phyloP scores from a whole-genome alignment of 2,888 invertebrate species.

The Acanthococcus lagerstroemiae region DNA sequence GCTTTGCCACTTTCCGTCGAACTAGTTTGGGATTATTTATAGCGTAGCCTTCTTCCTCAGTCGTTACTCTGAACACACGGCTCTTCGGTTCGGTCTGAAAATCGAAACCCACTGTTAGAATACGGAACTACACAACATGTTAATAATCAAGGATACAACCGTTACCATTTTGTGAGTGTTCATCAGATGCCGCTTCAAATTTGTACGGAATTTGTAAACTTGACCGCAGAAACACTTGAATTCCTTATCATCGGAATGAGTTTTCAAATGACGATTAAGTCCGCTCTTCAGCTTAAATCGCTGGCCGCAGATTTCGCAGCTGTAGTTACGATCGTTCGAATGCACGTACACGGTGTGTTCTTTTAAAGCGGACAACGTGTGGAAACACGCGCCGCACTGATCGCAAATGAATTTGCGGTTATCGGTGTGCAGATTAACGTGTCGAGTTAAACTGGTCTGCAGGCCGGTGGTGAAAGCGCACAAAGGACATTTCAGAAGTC shows the following conservation, averaged over 20 bases:
- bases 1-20: conserved; percentile 1
- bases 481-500: conserved; percentile 19
- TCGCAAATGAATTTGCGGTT: conserved; percentile 29
- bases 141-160: not conserved
- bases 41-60: conserved; percentile 24
- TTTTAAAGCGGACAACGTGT: conserved; percentile 23
- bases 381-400: conserved; percentile 29
- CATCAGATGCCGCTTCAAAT: conserved; percentile 24
- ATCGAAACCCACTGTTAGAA: not conserved
- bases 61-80: conserved; percentile 6
- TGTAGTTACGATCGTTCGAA: conserved; percentile 29
- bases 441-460: conserved; percentile 15
- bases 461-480: conserved; percentile 26
- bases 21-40: conserved; percentile 17
- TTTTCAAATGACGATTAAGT: conserved; percentile 49
- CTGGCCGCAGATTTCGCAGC: conserved; percentile 29
- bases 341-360: conserved; percentile 28
- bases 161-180: conserved; percentile 20
- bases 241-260: conserved; percentile 41
- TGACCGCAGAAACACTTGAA: conserved; percentile 36
- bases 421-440: conserved; percentile 24
- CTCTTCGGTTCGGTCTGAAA: conserved; percentile 13
- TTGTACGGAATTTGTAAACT: conserved; percentile 23
- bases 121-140: not conserved
- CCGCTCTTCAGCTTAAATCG: conserved; percentile 44